A percentile compares a stretch with the other conserved stretches of the same genome.
These are phyloP conservation scores for Unio delphinus DNA, from an alignment of 2,888 invertebrate species.

Conservation along the genomic window DNA sequence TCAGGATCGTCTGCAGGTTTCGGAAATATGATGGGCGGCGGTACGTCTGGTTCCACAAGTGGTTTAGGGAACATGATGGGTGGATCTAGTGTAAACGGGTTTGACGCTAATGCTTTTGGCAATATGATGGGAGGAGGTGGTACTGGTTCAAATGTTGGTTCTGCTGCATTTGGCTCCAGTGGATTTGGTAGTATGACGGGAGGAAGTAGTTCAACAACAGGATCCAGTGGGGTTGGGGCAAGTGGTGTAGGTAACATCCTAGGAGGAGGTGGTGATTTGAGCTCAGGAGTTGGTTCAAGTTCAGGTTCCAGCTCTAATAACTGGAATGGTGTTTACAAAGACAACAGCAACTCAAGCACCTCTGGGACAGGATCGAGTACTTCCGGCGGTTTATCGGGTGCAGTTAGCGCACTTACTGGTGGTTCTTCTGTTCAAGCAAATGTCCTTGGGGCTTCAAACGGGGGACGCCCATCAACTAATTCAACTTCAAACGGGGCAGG, in stretches of 20 bases:
- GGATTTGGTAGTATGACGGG: neutral
- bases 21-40: conserved; percentile 6
- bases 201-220: neutral
- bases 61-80: no score
- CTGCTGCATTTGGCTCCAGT: neutral
- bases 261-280: neutral
- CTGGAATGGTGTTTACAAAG: conserved; percentile 24
- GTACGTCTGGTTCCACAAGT: conserved; percentile 3
- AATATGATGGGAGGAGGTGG: conserved; percentile 4
- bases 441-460: no score
- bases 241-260: conserved; percentile 3
- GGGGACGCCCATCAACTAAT: no score
- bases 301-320: neutral
- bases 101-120: conserved; percentile 13
- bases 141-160: conserved; percentile 1
- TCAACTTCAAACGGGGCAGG: no score
- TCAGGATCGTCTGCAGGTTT: conserved; percentile 5
- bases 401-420: conserved; percentile 4
- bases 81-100: neutral
- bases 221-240: neutral
- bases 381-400: conserved; percentile 8
- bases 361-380: conserved; percentile 13
- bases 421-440: neutral
- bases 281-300: conserved; percentile 6
- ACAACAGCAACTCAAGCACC: conserved; percentile 1